Base-by-base conservation (phyloP, 2,797 vertebrate species). In the Kryptopterus vitreolus region DNA sequence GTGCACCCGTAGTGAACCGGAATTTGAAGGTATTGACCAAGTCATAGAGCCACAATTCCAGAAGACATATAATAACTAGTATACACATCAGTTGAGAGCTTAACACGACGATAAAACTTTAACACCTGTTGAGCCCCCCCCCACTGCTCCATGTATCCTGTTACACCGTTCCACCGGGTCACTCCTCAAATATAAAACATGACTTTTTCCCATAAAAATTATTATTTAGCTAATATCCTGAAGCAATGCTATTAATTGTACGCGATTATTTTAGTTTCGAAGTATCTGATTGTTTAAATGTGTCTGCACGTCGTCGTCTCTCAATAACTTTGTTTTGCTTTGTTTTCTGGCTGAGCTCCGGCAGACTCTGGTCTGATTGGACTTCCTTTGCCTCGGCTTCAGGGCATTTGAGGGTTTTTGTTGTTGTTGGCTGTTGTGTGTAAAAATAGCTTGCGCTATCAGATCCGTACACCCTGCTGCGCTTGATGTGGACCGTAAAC, bases 1-100 rank as follows among this genome's bases (percentile, higher is more conserved):
- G 76, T 31, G 33, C 22, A 69, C 77, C 77, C 59, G 58, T 46
- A 79, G 43, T 63, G 15, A 46, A 22, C 18, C 22, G 48, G 50
- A 20, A 53, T 72, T 55, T 72, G 50, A 48, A 72, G 69, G 69
- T n/a, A 53, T 55, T 72, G 50, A 35, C 69, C 20, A 35, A 31
- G 15, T 2, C 66, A 72, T 72, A 10, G 46, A 62, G 58, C 26
- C n/a, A 63, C 18, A 48, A 70, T 69, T 69, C 66, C 50, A 69
- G 7, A 50, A 29, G 46, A 50, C 24, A n/a, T n/a, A n/a, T n/a
- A n/a, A n/a, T n/a, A n/a, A n/a, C n/a, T n/a, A n/a, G n/a, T n/a
- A n/a, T n/a, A n/a, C n/a, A n/a, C n/a, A n/a, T n/a, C n/a, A n/a
- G n/a, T n/a, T n/a, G n/a, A n/a, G n/a, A n/a, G n/a, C n/a, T n/a